Conservation (phyloP, 2,797 vertebrate species). For the Paguma larvata region DNA sequence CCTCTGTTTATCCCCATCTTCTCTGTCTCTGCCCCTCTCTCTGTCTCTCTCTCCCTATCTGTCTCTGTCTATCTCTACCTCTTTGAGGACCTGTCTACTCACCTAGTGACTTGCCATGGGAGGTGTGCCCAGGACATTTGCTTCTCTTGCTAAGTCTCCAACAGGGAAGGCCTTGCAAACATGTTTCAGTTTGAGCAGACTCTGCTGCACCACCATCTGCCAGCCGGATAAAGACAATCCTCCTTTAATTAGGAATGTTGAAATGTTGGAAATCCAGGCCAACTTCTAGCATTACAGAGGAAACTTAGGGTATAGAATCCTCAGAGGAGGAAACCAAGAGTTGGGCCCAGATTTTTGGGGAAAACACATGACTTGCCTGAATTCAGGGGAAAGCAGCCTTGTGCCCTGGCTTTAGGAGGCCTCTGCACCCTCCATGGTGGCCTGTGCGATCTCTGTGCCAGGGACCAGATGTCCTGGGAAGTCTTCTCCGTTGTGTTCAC, state of each 20-base stretch:
- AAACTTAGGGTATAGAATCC: slow-evolving; percentile 65
- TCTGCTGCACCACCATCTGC: slow-evolving; percentile 50
- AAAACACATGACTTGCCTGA: neutral
- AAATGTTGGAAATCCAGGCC: slow-evolving; percentile 68
- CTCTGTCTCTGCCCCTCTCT: neutral
- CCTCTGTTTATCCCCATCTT: neutral
- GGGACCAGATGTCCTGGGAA: neutral
- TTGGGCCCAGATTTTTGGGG: slow-evolving; percentile 4
- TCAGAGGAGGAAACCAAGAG: slow-evolving; percentile 16
- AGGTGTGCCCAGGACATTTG: neutral
- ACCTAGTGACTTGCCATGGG: neutral
- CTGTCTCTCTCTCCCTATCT: accelerated
- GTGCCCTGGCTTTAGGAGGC: neutral
- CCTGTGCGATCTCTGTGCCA: neutral
- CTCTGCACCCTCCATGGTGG: neutral
- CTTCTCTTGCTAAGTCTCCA: slow-evolving; percentile 26
- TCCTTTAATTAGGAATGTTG: slow-evolving; percentile 71
- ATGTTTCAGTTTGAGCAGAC: slow-evolving; percentile 29
- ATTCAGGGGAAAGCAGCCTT: slow-evolving; percentile 12
- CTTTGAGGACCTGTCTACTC: neutral
- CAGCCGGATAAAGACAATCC: slow-evolving; percentile 53
- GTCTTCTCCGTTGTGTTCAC: neutral
- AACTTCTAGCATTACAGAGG: slow-evolving; percentile 65
- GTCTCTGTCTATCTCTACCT: neutral
- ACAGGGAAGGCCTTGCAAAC: slow-evolving; percentile 26